These are phyloP conservation scores for Pristionchus exspectatus DNA, from an alignment of 2,888 invertebrate genomes.

Conservation along the genomic window DNA sequence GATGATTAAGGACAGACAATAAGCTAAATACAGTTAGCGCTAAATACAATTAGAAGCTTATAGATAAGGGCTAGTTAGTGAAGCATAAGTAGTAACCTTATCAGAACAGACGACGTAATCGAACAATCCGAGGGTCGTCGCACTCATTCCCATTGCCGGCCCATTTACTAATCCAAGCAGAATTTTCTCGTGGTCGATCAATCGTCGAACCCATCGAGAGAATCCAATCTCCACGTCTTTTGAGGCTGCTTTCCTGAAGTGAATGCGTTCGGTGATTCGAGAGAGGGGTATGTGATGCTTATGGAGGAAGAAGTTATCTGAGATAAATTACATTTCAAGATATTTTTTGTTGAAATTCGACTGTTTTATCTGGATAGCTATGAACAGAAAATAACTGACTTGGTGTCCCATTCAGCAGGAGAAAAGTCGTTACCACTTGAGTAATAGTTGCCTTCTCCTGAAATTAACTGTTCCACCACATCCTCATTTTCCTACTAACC, in stretches of 20 bases:
- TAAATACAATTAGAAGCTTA: background rate
- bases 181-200: slow-evolving; percentile 52
- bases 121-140: slow-evolving; percentile 43
- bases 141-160: slow-evolving; percentile 50
- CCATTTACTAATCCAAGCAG: slow-evolving; percentile 45
- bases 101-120: slow-evolving; percentile 48
- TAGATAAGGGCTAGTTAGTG: background rate
- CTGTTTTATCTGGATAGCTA: too few species aligned
- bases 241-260: slow-evolving; percentile 16
- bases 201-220: slow-evolving; percentile 28
- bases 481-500: background rate
- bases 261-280: too few species aligned
- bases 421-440: slow-evolving; percentile 54
- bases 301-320: background rate
- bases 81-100: background rate
- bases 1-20: background rate
- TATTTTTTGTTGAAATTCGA: too few species aligned
- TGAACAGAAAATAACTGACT: background rate
- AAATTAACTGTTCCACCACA: background rate
- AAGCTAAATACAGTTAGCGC: background rate
- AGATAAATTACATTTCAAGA: too few species aligned
- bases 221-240: slow-evolving; percentile 52
- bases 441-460: slow-evolving; percentile 53
- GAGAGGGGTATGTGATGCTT: background rate
- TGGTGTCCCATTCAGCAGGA: slow-evolving; percentile 48